Evolutionary conservation across 30 jellyfish, hydroid and myxozoan species (phyloP), one percentile per base, ranked within the genome.

Genomic region (Hydra vulgaris): DNA sequence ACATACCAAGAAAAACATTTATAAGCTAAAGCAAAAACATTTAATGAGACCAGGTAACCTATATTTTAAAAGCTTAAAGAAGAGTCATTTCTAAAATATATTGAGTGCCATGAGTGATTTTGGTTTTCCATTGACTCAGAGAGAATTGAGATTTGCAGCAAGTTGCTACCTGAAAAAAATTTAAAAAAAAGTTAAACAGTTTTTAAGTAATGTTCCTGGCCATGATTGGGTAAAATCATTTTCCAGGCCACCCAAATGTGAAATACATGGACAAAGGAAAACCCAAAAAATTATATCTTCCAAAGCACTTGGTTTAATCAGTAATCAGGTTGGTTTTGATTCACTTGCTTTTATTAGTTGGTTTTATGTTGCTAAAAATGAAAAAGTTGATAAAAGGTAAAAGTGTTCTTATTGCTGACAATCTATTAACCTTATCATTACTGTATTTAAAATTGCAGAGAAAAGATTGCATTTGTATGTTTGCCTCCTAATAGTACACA

Each of bases 401-500:
- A n/a, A n/a, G n/a, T n/a, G 70, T 61, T 17, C 21, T 79, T 23
- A 79, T 79, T 7, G 83, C 83, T 0, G 87, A 79, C 25, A 54
- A 15, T 21, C 82, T 8, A 24, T 7, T 16, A 73, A 74, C 55
- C 18, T 74, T 25, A 8, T 0, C 25, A 18, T 12, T 8, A 81
- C 70, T n/a, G 23, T 79, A 1, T 61, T 79, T 3, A 71, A 61
- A 79, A 21, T 25, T 19, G 21, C 20, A 61, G 54, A 66, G 72
- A 79, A 61, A 40, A 79, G 70, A 56, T 79, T 55, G 20, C 22
- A 26, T 78, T 78, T 78, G 85, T 66, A 19, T 26, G 76, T 7
- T 66, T 79, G 12, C 5, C 61, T 8, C 73, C 87, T 0, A 79
- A 79, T 24, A n/a, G 69, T 25, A 79, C 84, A 22, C 85, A 79